Evolutionary conservation across 2,888 invertebrate genomes (phyloP).

Genomic region (Mantis religiosa): DNA sequence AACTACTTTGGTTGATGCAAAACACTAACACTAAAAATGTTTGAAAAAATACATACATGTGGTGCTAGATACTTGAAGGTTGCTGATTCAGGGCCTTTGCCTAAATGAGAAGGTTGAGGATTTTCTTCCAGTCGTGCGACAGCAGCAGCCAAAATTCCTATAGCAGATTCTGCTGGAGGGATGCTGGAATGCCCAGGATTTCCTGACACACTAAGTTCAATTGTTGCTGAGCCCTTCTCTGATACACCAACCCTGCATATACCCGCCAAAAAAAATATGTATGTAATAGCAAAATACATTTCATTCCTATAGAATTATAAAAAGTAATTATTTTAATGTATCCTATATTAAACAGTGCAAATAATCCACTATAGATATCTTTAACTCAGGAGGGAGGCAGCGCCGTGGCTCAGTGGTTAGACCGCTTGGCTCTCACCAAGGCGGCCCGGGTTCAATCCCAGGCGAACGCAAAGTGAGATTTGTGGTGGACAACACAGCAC

Average conservation of each 20-base stretch:
- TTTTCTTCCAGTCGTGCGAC: slow-evolving; percentile 43
- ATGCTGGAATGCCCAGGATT: slow-evolving; percentile 49
- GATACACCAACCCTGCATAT: slow-evolving; percentile 43
- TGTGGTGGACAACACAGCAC: no score
- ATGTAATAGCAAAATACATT: no score
- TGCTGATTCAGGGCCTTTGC: slow-evolving; percentile 32
- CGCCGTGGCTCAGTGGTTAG: no score
- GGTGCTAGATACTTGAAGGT: slow-evolving; percentile 34
- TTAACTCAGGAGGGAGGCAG: no score
- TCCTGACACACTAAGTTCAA: slow-evolving; percentile 42
- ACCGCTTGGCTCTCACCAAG: no score
- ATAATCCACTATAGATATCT: no score
- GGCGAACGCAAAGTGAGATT: no score
- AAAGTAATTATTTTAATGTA: no score
- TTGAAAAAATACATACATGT: slow-evolving; percentile 30
- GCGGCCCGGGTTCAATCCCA: no score
- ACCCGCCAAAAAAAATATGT: not conserved
- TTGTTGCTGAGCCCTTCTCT: slow-evolving; percentile 46
- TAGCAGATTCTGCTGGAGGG: slow-evolving; percentile 45
- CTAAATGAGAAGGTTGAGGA: slow-evolving; percentile 44
- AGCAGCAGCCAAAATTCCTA: slow-evolving; percentile 46
- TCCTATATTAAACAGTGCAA: no score
- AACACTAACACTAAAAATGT: not conserved
- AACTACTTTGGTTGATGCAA: no score
- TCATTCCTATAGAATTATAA: no score